These are phyloP conservation scores for Phaetusa simplex DNA, from an alignment of 2,113 vertebrate genomes.

Conservation along the genomic window DNA sequence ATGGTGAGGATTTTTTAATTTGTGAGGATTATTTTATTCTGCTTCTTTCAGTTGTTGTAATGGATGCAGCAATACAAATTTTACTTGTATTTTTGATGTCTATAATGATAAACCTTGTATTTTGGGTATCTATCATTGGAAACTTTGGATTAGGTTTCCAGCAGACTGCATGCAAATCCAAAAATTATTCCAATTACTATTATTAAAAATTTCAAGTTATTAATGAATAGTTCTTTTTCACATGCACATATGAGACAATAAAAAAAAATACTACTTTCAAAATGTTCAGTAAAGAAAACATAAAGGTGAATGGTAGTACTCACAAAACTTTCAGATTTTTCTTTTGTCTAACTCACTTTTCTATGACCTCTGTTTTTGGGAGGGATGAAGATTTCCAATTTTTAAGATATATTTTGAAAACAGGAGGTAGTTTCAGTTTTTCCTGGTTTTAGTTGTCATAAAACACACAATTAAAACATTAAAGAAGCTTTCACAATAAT, in stretches of 20 bases:
- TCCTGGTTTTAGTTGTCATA: background rate
- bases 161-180: background rate
- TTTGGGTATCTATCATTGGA: background rate
- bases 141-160: background rate
- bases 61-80: background rate
- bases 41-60: background rate
- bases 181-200: background rate
- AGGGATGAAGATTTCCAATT: background rate
- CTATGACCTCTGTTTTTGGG: background rate
- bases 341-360: background rate
- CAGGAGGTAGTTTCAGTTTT: background rate
- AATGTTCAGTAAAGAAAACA: background rate
- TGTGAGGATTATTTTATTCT: background rate
- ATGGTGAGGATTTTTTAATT: too few species aligned
- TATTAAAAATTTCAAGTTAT: background rate
- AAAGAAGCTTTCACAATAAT: background rate
- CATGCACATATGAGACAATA: rapidly evolving
- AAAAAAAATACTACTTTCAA: background rate
- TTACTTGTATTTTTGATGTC: background rate
- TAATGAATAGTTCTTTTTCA: background rate
- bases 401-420: background rate
- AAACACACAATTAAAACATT: background rate
- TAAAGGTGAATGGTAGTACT: background rate
- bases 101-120: background rate
- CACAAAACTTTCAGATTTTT: background rate